Evolutionary conservation across 2,113 vertebrate species (phyloP).

Genomic region (Nesospiza acunhae): DNA sequence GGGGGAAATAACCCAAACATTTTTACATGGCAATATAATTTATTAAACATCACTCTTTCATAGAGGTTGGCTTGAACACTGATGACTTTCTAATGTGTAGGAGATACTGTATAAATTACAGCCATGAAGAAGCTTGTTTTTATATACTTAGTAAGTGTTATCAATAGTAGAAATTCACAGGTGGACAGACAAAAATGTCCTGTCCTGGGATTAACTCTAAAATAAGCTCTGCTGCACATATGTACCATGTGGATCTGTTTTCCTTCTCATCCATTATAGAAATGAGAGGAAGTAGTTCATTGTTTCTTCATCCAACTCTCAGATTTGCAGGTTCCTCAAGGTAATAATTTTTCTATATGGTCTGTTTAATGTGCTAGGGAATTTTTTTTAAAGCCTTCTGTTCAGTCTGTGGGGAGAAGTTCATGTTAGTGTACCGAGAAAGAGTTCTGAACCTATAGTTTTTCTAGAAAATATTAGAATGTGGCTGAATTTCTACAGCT

Average conservation of each 20-base stretch:
- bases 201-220: conserved; percentile 47
- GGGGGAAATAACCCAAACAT: neutral
- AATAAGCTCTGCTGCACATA: neutral
- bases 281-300: conserved; percentile 29
- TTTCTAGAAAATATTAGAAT: neutral
- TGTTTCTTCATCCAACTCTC: conserved; percentile 24
- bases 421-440: neutral
- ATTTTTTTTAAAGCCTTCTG: conserved; percentile 16
- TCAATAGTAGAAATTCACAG: conserved; percentile 31
- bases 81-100: conserved; percentile 48
- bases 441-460: neutral
- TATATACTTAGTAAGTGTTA: neutral
- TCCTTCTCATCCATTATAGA: conserved; percentile 23
- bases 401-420: conserved; percentile 6
- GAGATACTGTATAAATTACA: conserved; percentile 25
- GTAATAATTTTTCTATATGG: conserved; percentile 32
- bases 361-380: conserved; percentile 13
- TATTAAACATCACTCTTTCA: conserved; percentile 44
- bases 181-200: conserved; percentile 42
- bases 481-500: neutral
- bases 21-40: conserved; percentile 41
- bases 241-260: conserved; percentile 27
- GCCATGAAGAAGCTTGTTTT: neutral
- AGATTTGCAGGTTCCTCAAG: conserved; percentile 44
- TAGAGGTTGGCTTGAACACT: conserved; percentile 1